phyloP scores from a whole-genome alignment of 2,888 invertebrate species.

The Slavum lentiscoides region DNA sequence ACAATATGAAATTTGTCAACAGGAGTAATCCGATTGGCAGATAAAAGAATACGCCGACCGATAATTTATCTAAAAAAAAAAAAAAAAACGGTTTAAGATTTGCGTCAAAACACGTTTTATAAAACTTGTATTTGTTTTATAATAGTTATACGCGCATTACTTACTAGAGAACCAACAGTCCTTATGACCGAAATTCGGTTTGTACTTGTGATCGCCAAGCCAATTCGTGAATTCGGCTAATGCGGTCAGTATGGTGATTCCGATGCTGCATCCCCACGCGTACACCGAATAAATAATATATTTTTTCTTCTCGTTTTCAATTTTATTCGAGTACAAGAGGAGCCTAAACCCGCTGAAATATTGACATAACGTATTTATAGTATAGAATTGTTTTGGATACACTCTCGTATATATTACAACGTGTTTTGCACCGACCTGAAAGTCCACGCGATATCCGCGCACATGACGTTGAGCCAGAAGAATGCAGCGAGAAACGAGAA shows the following conservation, averaged over 20 bases:
- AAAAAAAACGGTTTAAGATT: no score
- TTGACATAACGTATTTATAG: no score
- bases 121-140: no score
- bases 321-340: constrained; percentile 54
- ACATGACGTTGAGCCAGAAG: constrained; percentile 58
- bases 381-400: neutral
- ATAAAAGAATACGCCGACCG: constrained; percentile 57
- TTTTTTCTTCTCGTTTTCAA: constrained; percentile 56
- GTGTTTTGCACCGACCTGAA: constrained; percentile 55
- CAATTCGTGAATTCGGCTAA: constrained; percentile 55
- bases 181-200: constrained; percentile 56
- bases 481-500: constrained; percentile 57
- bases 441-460: constrained; percentile 57
- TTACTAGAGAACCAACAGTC: constrained; percentile 58
- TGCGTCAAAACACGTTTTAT: no score
- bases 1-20: constrained; percentile 57
- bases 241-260: constrained; percentile 56
- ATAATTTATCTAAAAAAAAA: constrained; percentile 53
- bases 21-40: constrained; percentile 57
- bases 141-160: neutral
- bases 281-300: constrained; percentile 57
- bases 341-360: constrained; percentile 55
- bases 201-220: constrained; percentile 48
- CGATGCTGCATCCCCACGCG: constrained; percentile 57
- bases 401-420: neutral